Evolutionary conservation across 2,113 vertebrate genomes (phyloP).

Genomic region (Gulo gulo): DNA sequence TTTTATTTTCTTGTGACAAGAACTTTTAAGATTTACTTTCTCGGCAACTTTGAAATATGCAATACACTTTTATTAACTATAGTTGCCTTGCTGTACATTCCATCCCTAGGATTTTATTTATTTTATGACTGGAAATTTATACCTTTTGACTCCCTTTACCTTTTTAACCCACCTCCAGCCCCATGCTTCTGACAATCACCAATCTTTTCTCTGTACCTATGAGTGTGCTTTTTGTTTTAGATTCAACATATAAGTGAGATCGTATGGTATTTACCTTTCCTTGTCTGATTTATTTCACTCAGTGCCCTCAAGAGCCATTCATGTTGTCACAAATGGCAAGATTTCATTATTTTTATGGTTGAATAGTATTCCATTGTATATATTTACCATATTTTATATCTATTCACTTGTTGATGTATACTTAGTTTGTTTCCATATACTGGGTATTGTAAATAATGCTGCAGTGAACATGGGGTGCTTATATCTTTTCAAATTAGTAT

Average conservation of each 20-base stretch:
- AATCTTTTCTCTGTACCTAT: not conserved
- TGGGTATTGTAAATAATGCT: not conserved
- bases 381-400: not conserved
- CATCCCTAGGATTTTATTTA: not conserved
- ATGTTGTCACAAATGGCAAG: not conserved
- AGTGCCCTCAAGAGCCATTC: not conserved
- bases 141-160: not conserved
- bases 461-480: too few relatives aligned
- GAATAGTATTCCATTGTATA: not conserved
- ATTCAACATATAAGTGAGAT: not conserved
- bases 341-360: not conserved
- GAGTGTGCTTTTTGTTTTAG: not conserved
- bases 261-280: not conserved
- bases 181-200: not conserved
- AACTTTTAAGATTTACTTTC: not conserved
- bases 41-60: not conserved
- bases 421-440: not conserved
- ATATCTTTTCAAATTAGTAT: not conserved
- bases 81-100: not conserved
- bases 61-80: not conserved
- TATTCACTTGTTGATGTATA: not conserved
- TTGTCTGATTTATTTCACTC: not conserved
- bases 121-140: not conserved
- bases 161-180: not conserved
- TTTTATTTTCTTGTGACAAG: not conserved